phyloP scores from a whole-genome alignment of 2,113 vertebrate species.

The Silurus asotus region DNA sequence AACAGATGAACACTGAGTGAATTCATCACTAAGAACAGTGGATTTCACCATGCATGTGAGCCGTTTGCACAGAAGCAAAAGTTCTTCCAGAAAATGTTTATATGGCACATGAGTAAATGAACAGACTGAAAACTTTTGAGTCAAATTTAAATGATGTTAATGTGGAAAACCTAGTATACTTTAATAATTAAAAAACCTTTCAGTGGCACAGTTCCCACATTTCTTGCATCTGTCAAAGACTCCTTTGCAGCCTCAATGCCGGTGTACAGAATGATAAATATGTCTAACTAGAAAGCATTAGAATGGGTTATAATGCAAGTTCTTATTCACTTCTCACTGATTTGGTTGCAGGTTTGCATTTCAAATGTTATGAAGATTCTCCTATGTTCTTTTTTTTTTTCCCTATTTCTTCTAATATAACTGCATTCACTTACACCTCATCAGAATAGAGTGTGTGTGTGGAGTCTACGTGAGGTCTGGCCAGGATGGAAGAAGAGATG shows the following conservation, averaged over 20 bases:
- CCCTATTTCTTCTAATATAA: neutral
- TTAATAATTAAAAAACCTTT: neutral
- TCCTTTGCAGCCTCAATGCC: neutral
- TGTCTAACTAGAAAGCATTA: neutral
- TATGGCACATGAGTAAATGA: neutral
- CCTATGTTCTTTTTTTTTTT: neutral
- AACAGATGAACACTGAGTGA: neutral
- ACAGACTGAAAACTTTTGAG: neutral
- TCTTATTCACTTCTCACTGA: neutral
- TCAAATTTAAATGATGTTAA: neutral
- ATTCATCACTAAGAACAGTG: neutral
- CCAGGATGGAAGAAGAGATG: slow-evolving; percentile 64
- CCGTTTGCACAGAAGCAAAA: neutral
- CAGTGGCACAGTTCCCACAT: neutral
- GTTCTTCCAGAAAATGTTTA: neutral
- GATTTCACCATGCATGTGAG: neutral
- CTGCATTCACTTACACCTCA: neutral
- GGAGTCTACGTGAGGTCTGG: slow-evolving; percentile 61
- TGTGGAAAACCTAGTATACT: neutral
- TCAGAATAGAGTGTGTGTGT: slow-evolving; percentile 34
- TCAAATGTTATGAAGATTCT: neutral
- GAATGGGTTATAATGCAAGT: neutral
- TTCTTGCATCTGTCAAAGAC: neutral
- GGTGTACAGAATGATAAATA: neutral
- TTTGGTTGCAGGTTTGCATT: slow-evolving; percentile 23